Percentiles rank a stretch among this genome's conserved stretches.
Conservation (phyloP, 2,113 vertebrate species). For the Misgurnus mizolepis region DNA sequence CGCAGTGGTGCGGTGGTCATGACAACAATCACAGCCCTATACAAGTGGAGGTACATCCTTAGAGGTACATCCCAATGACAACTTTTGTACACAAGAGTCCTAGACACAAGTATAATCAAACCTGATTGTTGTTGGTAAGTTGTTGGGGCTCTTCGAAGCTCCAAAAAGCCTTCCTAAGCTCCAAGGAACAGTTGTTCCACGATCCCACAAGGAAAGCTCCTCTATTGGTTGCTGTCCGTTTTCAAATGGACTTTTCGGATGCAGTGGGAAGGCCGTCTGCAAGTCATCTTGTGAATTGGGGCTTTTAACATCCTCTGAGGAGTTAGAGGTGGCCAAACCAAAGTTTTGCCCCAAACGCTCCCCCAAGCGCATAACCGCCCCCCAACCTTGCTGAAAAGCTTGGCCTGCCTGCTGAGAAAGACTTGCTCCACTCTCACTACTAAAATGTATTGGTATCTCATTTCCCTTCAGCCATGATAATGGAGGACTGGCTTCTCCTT, state of each 20-base stretch:
- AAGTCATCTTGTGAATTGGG: neutral
- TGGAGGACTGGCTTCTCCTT: slow-evolving; percentile 63
- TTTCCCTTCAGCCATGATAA: slow-evolving; percentile 68
- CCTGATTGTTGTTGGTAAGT: slow-evolving; percentile 63
- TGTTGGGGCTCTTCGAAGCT: slow-evolving; percentile 69
- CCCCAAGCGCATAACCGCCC: slow-evolving; percentile 83
- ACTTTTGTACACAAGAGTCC: no score
- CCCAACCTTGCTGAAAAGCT: slow-evolving; percentile 83
- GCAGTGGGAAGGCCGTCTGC: slow-evolving; percentile 24
- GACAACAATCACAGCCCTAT: no score
- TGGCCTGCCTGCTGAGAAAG: slow-evolving; percentile 74
- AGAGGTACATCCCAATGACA: no score
- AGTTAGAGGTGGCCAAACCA: slow-evolving; percentile 52
- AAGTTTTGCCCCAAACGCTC: slow-evolving; percentile 77
- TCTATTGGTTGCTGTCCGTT: slow-evolving; percentile 31
- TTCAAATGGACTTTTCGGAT: neutral
- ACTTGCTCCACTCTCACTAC: slow-evolving; percentile 56
- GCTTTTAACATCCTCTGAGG: slow-evolving; percentile 28
- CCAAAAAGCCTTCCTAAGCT: slow-evolving; percentile 87
- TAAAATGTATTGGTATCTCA: slow-evolving; percentile 62
- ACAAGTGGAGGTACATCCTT: no score
- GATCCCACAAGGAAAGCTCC: slow-evolving; percentile 44
- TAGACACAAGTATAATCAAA: slow-evolving; percentile 44
- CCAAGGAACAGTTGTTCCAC: slow-evolving; percentile 65
- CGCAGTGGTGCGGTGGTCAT: no score